phyloP scores from a whole-genome alignment of 2,113 vertebrate species.

The Ictalurus punctatus region DNA sequence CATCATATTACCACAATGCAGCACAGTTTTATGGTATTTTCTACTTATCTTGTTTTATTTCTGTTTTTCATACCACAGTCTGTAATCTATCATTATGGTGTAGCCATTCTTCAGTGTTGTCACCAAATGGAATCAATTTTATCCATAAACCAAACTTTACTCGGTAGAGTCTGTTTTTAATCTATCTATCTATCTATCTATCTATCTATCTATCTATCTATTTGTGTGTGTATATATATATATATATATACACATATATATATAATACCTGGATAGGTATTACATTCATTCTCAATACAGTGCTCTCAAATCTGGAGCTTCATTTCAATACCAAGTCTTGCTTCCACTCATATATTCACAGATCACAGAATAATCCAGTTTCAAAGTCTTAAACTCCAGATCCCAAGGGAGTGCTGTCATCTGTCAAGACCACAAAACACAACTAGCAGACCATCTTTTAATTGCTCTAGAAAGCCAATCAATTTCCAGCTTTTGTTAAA shows the following conservation, averaged over 20 bases:
- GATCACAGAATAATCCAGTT: slow-evolving; percentile 56
- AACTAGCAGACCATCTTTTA: slow-evolving; percentile 56
- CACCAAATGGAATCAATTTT: neutral
- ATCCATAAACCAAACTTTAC: neutral
- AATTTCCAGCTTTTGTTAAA: slow-evolving; percentile 6
- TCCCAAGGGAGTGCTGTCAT: slow-evolving; percentile 47
- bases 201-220: too few species aligned
- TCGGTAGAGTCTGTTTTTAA: neutral
- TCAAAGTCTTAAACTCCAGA: slow-evolving; percentile 57
- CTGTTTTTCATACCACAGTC: neutral
- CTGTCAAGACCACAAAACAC: slow-evolving; percentile 45
- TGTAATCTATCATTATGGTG: neutral
- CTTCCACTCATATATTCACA: slow-evolving; percentile 52
- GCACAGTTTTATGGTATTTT: neutral
- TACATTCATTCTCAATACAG: neutral
- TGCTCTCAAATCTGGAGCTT: neutral
- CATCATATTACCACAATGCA: neutral
- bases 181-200: too few species aligned
- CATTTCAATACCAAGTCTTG: slow-evolving; percentile 14
- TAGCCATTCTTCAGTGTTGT: neutral
- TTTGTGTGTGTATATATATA: too few species aligned
- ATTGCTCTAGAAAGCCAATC: slow-evolving; percentile 55
- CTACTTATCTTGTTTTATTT: neutral
- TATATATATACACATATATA: too few species aligned
- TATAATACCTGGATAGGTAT: neutral